Evolutionary conservation across 2,797 vertebrate species (phyloP).

Genomic region (Phoeniculus purpureus): DNA sequence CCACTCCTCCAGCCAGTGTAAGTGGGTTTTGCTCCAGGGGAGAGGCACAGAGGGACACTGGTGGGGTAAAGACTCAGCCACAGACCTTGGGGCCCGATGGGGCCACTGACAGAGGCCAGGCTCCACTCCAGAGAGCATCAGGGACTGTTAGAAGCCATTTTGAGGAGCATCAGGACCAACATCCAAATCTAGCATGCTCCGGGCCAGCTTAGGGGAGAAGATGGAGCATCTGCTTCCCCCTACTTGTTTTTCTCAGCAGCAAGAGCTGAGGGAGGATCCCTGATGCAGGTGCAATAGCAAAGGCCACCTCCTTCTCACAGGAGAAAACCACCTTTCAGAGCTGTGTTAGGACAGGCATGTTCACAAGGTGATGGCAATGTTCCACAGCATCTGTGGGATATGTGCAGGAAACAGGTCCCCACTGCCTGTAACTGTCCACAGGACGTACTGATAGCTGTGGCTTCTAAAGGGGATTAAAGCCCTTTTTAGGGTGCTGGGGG

Average conservation of each 20-base stretch:
- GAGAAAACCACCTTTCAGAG: not conserved
- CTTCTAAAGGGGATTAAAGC: not conserved
- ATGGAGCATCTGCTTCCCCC: not conserved
- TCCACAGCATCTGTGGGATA: accelerated
- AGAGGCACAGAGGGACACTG: not conserved
- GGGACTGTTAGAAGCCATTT: not conserved
- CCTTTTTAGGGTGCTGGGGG: not conserved
- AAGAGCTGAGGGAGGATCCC: not conserved
- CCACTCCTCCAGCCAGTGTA: not conserved
- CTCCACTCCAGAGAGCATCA: not conserved
- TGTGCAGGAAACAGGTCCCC: not conserved
- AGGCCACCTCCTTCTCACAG: not conserved
- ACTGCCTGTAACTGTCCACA: accelerated
- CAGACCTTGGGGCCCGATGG: not conserved
- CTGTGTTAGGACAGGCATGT: not conserved
- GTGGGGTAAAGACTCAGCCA: not conserved
- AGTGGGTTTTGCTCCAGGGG: not conserved
- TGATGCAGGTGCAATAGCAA: not conserved
- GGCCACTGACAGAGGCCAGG: not conserved
- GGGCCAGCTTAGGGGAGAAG: not conserved
- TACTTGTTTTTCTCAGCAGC: not conserved
- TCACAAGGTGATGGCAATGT: accelerated
- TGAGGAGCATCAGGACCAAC: not conserved
- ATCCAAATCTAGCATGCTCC: accelerated
- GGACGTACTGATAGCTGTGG: not conserved